Base-by-base conservation (phyloP, 2,888 invertebrate species). In the Cheilosia scutellata region DNA sequence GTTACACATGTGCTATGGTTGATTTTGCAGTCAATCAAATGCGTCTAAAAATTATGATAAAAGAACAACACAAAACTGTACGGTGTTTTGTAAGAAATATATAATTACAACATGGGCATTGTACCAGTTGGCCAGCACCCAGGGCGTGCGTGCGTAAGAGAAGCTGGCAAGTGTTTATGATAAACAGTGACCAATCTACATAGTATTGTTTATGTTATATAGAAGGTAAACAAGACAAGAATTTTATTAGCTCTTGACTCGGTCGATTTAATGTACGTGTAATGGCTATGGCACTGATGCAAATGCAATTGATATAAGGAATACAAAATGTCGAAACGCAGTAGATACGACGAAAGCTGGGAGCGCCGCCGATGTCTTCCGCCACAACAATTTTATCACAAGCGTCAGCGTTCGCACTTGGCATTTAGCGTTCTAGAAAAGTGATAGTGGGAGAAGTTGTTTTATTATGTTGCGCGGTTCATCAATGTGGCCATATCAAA, bases 201-300 rank as follows among this genome's bases (percentile, higher is more conserved):
- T n/a, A n/a, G 79, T 65, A 63, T 51, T 82, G 68, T 72, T 86
- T 86, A 37, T 57, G 53, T 53, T 62, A 78, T 57, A 78, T 57
- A 78, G 57, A 68, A 83, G 71, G 82, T 82, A 86, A 86, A 77
- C 86, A 82, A 66, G 72, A 62, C 86, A 63, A 62, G 68, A 66
- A 68, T 76, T 77, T 86, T 72, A 86, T 83, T 83, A 74, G 66
- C 72, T 72, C 71, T 78, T 70, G 55, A 80, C 63, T 49, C 44
- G 68, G 5, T 44, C 7, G 16, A 7, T 7, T 16, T 5, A 13
- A 37, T 51, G 51, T 37, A 49, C 25, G 51, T 75, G 33, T 33
- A 47, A 2, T 7, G 1, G 20, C 20, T 53, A 25, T 20, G 9
- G 3, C 37, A 29, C 31, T 71, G 49, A 57, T 65, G 71, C 57